Evolutionary conservation across 2,113 vertebrate genomes (phyloP).

Genomic region (Barbus barbus): DNA sequence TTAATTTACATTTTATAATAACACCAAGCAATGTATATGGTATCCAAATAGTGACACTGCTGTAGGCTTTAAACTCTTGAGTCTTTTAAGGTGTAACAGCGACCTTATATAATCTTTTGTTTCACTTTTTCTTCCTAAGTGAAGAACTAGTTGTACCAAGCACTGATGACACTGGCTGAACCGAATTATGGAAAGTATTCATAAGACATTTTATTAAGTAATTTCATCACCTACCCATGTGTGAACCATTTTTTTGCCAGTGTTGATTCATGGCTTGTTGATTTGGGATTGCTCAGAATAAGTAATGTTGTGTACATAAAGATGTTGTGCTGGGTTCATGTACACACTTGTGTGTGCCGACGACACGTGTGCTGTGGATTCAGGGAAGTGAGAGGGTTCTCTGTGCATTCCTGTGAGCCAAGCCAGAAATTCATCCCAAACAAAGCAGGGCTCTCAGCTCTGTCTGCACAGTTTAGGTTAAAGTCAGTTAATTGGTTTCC

Average conservation of each 20-base stretch:
- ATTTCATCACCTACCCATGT: conserved; percentile 43
- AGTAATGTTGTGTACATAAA: conserved; percentile 24
- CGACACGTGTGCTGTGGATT: conserved; percentile 41
- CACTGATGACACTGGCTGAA: conserved; percentile 36
- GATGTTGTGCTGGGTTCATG: neutral
- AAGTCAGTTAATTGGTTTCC: conserved; percentile 65
- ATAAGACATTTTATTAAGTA: conserved; percentile 18
- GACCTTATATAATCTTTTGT: conserved; percentile 6
- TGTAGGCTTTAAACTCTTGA: neutral
- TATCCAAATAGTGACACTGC: neutral
- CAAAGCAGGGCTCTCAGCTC: conserved; percentile 56
- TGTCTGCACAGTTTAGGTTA: conserved; percentile 57
- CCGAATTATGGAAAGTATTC: conserved; percentile 44
- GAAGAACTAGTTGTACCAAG: conserved; percentile 16
- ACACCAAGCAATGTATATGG: neutral
- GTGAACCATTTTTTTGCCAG: conserved; percentile 44
- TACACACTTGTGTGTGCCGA: neutral
- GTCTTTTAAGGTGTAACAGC: neutral
- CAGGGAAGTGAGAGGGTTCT: conserved; percentile 42
- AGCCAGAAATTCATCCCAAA: conserved; percentile 47
- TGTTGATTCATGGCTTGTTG: conserved; percentile 46
- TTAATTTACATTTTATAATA: neutral
- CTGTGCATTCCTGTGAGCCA: conserved; percentile 51
- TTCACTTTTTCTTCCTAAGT: conserved; percentile 7
- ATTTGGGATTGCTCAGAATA: conserved; percentile 34